A percentile compares a stretch with the other conserved stretches of the same genome.
These are phyloP conservation scores for honey bee (Apis mellifera) DNA, from an alignment of 1,140 invertebrate genomes.

Conservation along the genomic window DNA sequence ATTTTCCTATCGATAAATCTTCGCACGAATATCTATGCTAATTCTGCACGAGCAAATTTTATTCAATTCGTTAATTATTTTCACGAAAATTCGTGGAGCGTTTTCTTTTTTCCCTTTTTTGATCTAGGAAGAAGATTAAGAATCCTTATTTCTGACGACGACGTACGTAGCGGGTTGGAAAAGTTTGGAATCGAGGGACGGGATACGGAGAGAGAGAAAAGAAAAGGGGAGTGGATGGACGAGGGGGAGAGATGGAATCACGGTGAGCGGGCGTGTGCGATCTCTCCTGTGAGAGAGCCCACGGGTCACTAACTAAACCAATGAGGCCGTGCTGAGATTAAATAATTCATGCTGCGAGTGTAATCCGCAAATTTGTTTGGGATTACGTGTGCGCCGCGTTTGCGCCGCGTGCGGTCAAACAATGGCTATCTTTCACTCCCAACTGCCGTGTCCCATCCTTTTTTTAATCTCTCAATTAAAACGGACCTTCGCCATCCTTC, in stretches of 20 bases:
- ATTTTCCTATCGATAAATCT: background rate
- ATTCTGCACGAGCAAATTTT: no score
- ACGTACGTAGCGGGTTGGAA: no score
- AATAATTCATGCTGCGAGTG: conserved; percentile 78
- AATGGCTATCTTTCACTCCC: conserved; percentile 73
- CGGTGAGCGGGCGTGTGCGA: conserved; percentile 68
- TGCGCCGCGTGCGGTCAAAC: conserved; percentile 76
- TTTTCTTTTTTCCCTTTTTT: no score
- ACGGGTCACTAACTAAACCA: conserved; percentile 77
- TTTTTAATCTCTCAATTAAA: conserved; percentile 69
- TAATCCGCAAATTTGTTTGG: conserved; percentile 80
- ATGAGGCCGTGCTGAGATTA: conserved; percentile 77
- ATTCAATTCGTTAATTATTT: no score
- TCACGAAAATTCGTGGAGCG: no score
- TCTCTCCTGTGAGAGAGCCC: conserved; percentile 67
- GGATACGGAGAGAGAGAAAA: no score
- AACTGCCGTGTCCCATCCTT: conserved; percentile 48
- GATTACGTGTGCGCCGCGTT: conserved; percentile 73
- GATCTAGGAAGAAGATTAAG: no score
- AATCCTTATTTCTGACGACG: no score
- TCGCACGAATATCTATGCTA: no score
- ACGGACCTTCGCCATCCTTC: background rate
- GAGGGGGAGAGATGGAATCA: conserved; percentile 38
- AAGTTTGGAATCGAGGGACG: background rate
- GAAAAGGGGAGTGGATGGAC: background rate